Percentiles rank a stretch among this genome's conserved stretches.
These are phyloP conservation scores for Alectoris magna DNA, from an alignment of 2,797 vertebrate species.

Conservation along the genomic window DNA sequence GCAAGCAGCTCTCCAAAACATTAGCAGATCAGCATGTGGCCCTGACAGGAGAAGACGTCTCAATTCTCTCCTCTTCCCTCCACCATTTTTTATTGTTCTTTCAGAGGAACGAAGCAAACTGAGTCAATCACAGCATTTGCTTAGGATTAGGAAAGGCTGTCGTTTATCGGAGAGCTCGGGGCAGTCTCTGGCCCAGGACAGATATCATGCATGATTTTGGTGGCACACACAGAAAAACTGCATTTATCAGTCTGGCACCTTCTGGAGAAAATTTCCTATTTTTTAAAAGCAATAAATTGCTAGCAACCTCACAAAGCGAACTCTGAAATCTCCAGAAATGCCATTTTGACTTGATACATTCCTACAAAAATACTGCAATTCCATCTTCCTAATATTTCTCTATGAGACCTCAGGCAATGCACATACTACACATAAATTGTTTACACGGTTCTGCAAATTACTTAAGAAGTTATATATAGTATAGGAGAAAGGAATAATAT, in stretches of 20 bases:
- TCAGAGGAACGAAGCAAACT: neutral
- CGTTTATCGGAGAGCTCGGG: neutral
- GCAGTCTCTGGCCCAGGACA: neutral
- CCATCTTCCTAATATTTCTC: neutral
- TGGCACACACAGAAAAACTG: neutral
- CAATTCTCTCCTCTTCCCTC: neutral
- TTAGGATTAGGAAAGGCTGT: neutral
- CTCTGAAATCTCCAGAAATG: neutral
- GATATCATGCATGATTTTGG: neutral
- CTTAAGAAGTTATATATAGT: neutral
- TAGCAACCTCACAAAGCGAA: neutral
- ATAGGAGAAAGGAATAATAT: neutral
- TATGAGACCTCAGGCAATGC: neutral
- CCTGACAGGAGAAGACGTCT: neutral
- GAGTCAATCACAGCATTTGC: neutral
- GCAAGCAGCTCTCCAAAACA: neutral
- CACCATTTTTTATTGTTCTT: neutral
- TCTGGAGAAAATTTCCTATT: neutral
- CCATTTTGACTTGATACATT: neutral
- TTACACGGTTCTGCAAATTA: neutral
- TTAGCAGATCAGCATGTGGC: neutral
- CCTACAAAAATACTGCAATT: neutral
- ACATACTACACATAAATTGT: neutral
- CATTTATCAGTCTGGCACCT: neutral
- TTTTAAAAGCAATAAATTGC: neutral